phyloP scores from a whole-genome alignment of 2,113 vertebrate species.

The Alligator sinensis region DNA sequence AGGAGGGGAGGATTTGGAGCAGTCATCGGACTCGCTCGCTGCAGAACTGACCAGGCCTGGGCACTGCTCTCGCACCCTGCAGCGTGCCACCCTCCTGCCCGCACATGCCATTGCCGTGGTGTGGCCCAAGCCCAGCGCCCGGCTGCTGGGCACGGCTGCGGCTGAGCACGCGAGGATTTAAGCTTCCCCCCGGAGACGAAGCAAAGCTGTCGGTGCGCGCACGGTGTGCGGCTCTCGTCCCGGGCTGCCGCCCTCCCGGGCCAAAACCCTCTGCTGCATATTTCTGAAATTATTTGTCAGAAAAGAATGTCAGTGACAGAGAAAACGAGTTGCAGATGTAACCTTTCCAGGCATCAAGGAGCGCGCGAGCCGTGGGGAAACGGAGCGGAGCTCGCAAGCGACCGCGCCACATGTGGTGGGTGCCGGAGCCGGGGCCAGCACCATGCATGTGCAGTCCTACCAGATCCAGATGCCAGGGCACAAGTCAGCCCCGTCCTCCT shows the following conservation, averaged over 20 bases:
- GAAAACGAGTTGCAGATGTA: constrained; percentile 75
- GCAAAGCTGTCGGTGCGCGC: constrained; percentile 51
- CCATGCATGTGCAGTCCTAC: constrained; percentile 5
- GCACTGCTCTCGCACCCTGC: not conserved
- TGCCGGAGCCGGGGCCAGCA: constrained; percentile 4
- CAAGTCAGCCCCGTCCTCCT: not conserved
- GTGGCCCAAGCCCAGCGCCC: not conserved
- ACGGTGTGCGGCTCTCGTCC: constrained; percentile 43
- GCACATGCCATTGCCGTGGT: not conserved
- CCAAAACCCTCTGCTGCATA: constrained; percentile 65
- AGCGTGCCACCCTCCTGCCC: accelerated
- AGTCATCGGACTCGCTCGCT: no score
- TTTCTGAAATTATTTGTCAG: constrained; percentile 73
- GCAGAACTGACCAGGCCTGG: no score
- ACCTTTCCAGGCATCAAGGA: constrained; percentile 70
- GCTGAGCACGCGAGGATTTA: constrained; percentile 53
- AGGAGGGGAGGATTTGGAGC: no score
- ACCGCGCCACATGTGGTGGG: constrained; percentile 18
- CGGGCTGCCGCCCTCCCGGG: constrained; percentile 6
- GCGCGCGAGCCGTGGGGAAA: constrained; percentile 58
- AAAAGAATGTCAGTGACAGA: constrained; percentile 66
- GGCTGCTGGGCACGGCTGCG: not conserved
- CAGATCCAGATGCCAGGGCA: not conserved
- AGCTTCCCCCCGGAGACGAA: constrained; percentile 36
- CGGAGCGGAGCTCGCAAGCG: constrained; percentile 44